Conservation (phyloP, 2,113 vertebrate genomes). For the Chaetodon trifascialis region DNA sequence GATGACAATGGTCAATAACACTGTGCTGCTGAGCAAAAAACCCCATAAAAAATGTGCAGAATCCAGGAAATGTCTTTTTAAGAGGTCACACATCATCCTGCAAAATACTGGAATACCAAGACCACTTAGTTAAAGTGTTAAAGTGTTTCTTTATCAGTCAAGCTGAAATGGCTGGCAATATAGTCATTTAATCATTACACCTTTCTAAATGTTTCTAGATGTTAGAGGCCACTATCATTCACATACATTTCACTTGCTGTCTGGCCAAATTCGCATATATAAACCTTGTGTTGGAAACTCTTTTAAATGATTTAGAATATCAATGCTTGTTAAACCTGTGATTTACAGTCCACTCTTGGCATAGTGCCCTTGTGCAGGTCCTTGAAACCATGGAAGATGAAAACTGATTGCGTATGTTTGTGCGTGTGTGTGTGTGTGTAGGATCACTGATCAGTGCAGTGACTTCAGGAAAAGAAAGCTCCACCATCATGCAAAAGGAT, state of each 20-base stretch:
- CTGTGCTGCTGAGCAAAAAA: not conserved
- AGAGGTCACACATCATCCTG: not conserved
- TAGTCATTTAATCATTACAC: not conserved
- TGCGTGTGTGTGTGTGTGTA: slow-evolving; percentile 20
- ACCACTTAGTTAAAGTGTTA: no score
- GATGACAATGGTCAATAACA: not conserved
- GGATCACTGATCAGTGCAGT: not conserved
- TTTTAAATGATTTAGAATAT: not conserved
- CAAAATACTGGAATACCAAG: not conserved
- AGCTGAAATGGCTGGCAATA: not conserved
- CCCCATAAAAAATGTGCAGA: not conserved
- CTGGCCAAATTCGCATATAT: not conserved
- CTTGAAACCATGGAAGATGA: not conserved
- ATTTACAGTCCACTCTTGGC: not conserved
- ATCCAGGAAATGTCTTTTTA: not conserved
- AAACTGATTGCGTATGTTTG: not conserved
- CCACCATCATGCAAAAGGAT: slow-evolving; percentile 10
- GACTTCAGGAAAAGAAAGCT: not conserved
- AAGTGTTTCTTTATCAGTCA: no score
- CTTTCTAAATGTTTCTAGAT: not conserved
- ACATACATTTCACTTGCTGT: not conserved
- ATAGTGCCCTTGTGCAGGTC: not conserved
- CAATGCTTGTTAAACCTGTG: no score
- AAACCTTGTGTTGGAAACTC: not conserved
- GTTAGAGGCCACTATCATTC: not conserved